A percentile compares a stretch with the other conserved stretches of the same genome.
Evolutionary conservation across 2,797 vertebrate genomes (phyloP).

Genomic region (Syncerus caffer): DNA sequence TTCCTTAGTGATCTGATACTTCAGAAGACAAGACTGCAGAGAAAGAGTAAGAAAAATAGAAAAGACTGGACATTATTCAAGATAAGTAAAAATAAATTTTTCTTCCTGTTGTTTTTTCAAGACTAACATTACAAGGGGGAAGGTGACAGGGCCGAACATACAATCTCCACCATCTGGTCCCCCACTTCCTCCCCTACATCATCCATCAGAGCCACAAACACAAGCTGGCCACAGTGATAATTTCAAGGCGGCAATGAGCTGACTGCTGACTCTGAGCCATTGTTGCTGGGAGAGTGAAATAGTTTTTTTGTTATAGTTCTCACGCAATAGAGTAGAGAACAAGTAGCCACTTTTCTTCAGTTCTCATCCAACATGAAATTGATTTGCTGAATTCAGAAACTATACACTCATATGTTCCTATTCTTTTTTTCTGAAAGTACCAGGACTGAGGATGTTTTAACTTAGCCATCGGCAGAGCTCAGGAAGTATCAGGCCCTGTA

Average conservation of each 20-base stretch:
- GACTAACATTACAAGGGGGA: neutral
- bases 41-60: neutral
- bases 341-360: neutral
- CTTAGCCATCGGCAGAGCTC: neutral
- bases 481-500: neutral
- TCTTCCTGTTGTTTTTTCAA: neutral
- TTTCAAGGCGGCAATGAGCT: neutral
- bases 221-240: conserved; percentile 46
- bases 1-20: neutral
- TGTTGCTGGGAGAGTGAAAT: neutral
- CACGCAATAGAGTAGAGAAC: rapidly evolving
- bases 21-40: neutral
- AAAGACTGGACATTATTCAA: neutral
- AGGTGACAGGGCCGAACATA: neutral
- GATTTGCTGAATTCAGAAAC: neutral
- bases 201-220: neutral
- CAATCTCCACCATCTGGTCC: neutral
- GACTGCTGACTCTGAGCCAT: neutral
- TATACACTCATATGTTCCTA: neutral
- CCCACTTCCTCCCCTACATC: neutral
- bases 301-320: neutral
- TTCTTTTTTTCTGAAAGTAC: neutral
- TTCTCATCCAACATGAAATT: neutral
- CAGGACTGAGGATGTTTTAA: neutral
- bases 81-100: neutral